These are phyloP conservation scores for Dendroctonus valens DNA, from an alignment of 1,140 invertebrate species.

Conservation along the genomic window DNA sequence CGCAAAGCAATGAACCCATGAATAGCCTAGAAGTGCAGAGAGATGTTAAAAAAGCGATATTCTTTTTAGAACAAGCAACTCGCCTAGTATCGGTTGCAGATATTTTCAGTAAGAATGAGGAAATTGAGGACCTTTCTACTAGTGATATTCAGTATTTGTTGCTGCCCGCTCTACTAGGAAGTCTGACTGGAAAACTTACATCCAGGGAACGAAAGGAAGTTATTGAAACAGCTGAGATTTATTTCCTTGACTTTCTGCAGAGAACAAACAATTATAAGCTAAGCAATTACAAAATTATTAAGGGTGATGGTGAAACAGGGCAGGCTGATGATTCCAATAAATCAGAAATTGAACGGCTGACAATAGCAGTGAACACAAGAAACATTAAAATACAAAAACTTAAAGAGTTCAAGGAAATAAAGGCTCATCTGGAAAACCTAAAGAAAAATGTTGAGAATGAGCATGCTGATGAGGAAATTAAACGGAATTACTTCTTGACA, in stretches of 20 bases:
- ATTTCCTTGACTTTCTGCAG: conserved; percentile 82
- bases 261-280: conserved; percentile 77
- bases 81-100: conserved; percentile 72
- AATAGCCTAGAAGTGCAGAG: conserved; percentile 63
- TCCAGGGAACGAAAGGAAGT: conserved; percentile 64
- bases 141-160: conserved; percentile 82
- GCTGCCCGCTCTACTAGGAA: conserved; percentile 79
- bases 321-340: conserved; percentile 23
- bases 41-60: conserved; percentile 64
- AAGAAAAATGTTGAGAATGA: conserved; percentile 62
- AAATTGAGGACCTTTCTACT: conserved; percentile 81
- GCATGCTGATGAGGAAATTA: conserved; percentile 75
- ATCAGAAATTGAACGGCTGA: conserved; percentile 47
- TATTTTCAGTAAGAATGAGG: conserved; percentile 88
- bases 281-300: conserved; percentile 54
- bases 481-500: conserved; percentile 79
- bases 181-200: conserved; percentile 68
- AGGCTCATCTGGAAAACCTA: conserved; percentile 66
- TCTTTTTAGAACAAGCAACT: conserved; percentile 74
- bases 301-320: conserved; percentile 19
- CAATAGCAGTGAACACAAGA: conserved; percentile 55
- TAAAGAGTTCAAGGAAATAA: conserved; percentile 76
- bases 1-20: conserved; percentile 57
- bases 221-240: conserved; percentile 73
- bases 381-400: conserved; percentile 77